phyloP scores from a whole-genome alignment of 2,797 vertebrate species.

The Sebastes oblongus region DNA sequence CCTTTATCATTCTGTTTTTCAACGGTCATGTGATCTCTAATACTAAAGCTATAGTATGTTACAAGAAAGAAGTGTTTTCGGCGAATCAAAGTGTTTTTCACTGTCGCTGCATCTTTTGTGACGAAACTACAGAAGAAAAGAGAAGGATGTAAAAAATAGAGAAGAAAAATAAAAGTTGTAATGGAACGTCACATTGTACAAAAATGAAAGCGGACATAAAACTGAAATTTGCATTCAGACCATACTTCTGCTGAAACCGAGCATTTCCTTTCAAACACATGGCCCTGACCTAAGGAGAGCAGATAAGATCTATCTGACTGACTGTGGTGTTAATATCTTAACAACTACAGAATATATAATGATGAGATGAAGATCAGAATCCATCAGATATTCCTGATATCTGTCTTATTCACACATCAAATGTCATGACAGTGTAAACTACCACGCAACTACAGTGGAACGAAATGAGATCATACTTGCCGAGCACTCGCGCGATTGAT shows the following conservation, averaged over 20 bases:
- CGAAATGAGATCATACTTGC: not conserved
- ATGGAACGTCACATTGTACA: not conserved
- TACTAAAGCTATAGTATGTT: not conserved
- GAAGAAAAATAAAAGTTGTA: not conserved
- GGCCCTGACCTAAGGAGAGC: not conserved
- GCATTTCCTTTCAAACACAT: slow-evolving; percentile 4
- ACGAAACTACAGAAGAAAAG: not conserved
- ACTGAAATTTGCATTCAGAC: slow-evolving; percentile 8
- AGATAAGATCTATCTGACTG: not conserved
- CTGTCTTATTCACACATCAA: not conserved
- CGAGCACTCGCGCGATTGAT: not conserved
- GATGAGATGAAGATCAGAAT: not conserved
- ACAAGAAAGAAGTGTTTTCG: not conserved
- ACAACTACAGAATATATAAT: not conserved
- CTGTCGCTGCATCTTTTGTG: not conserved
- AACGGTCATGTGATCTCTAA: not conserved
- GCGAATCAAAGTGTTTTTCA: not conserved
- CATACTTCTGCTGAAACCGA: slow-evolving; percentile 9
- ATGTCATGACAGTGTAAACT: not conserved
- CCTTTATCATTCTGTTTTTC: not conserved
- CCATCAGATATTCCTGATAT: not conserved
- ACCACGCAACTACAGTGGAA: slow-evolving; percentile 11
- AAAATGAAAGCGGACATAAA: slow-evolving; percentile 27
- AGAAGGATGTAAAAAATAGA: not conserved
- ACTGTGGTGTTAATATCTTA: not conserved